phyloP scores from a whole-genome alignment of 2,888 invertebrate genomes.

The Crocallis elinguaria region DNA sequence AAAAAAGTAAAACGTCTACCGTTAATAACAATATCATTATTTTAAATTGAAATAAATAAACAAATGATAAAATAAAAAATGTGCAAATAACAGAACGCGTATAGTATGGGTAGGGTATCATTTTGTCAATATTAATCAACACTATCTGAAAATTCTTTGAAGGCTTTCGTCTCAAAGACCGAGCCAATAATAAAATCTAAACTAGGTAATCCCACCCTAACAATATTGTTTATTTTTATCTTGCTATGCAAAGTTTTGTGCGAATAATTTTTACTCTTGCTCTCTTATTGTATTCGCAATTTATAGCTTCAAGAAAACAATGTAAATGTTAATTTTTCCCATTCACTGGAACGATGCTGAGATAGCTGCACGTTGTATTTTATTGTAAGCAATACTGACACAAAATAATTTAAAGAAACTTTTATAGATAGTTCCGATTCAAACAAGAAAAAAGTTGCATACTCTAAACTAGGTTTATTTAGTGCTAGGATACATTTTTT shows the following conservation, averaged over 20 bases:
- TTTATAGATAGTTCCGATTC: not conserved
- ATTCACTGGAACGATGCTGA: constrained; percentile 30
- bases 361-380: constrained; percentile 20
- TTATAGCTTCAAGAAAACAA: constrained; percentile 35
- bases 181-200: not conserved
- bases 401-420: not conserved
- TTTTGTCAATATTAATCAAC: too few species aligned
- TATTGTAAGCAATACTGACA: not conserved
- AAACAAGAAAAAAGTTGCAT: not conserved
- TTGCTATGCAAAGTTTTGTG: constrained; percentile 10
- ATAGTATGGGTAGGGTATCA: too few species aligned
- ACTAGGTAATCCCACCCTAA: not conserved
- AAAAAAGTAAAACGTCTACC: too few species aligned
- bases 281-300: constrained; percentile 29
- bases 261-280: constrained; percentile 31
- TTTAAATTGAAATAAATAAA: too few species aligned
- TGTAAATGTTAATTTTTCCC: constrained; percentile 39
- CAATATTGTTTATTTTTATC: constrained; percentile 4
- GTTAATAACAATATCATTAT: too few species aligned
- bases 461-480: too few species aligned
- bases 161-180: not conserved
- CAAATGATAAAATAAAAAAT: too few species aligned
- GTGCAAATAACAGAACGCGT: too few species aligned
- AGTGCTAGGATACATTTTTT: too few species aligned
- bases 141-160: too few species aligned